Evolutionary conservation across 2,797 vertebrate species (phyloP), one percentile per base, ranked within the genome.

Genomic region (Alosa sapidissima): DNA sequence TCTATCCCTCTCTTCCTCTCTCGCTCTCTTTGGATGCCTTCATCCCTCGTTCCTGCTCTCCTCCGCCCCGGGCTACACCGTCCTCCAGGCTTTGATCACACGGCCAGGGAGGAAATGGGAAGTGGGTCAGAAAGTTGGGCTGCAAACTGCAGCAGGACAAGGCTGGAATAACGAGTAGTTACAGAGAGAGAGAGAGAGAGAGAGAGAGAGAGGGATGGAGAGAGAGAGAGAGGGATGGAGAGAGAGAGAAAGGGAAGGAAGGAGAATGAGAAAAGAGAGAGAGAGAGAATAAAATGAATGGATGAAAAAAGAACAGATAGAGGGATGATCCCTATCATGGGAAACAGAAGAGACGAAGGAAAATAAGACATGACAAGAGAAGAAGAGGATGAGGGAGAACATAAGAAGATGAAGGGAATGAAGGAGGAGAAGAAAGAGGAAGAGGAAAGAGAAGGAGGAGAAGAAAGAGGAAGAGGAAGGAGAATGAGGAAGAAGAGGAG

Each of bases 131-230:
- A 96, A 96, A 96, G 94, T 95, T 95, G 94, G 94, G 94, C 93
- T 94, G 93, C 93, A 96, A 95, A 95, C 95, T 95, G 95, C 95
- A 96, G 94, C 92, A 94, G 95, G 94, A 96, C 95, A 96, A 95
- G 95, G 94, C 92, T 94, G 95, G 95, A 96, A 96, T 96, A 96
- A 95, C 94, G 95, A 96, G 94, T 95, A 96, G 95, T 94, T 92
- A 91, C 87, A 87, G 82, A 86, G 81, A 85, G 81, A 52, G 68
- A 81, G 62, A 51, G 49, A 51, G 49, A 51, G 49, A 51, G 1
- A 3, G 48, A 49, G 48, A 49, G 49, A 51, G 49, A 49, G 10
- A 11, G 28, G 28, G 49, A 49, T 1, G 49, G 49, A 51, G 49
- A 11, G 49, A 51, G 49, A 51, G 49, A 51, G 49, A 51, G 49